Base-by-base conservation (phyloP, 2,113 vertebrate genomes). In the Dolichallabes microphthalmus region DNA sequence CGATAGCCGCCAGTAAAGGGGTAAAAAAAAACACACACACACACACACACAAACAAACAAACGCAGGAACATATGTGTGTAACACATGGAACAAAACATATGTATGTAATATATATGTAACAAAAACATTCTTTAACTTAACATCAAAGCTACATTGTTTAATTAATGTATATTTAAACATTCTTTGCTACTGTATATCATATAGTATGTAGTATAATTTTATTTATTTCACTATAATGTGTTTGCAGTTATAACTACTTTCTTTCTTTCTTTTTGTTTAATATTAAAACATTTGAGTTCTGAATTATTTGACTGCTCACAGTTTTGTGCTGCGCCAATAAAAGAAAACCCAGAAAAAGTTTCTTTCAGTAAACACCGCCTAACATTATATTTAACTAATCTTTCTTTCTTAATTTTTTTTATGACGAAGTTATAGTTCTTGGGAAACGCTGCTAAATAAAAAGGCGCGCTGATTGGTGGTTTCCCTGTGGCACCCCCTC, bases 401-500 rank as follows among this genome's bases (percentile, higher is more conserved):
- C 12, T 7, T 30, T 61, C 17, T 57, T 57, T 57, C 2, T 61
- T 20, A 8, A 61, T 22, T 61, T 61, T 61, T 61, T 61, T 8
- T 19, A 4, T 9, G 8, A 61, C 8, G 7, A 61, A 61, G 17
- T 73, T 25, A 13, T n/a, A 52, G 12, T 1, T 75, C 22, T 75
- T 74, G 30, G 50, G 61, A 27, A 80, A 50, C 25, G 4, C 58
- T 19, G 60, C 60, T 63, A 22, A 80, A 27, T 58, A 22, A 74
- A n/a, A 17, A 27, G 7, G 1, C 13, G 39, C 15, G 27, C 55
- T 10, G 57, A 69, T 55, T 61, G 50, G 55, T 39, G 68, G 13
- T 73, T 69, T 57, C 30, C 35, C 66, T 45, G 30, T 80, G 52
- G 52, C n/a, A 82, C 82, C 12, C 78, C 86, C 82, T 75, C 86